Evolutionary conservation across 2,888 invertebrate genomes (phyloP), one percentile per base, ranked within the genome.

Genomic region (Phymatocera aterrima): DNA sequence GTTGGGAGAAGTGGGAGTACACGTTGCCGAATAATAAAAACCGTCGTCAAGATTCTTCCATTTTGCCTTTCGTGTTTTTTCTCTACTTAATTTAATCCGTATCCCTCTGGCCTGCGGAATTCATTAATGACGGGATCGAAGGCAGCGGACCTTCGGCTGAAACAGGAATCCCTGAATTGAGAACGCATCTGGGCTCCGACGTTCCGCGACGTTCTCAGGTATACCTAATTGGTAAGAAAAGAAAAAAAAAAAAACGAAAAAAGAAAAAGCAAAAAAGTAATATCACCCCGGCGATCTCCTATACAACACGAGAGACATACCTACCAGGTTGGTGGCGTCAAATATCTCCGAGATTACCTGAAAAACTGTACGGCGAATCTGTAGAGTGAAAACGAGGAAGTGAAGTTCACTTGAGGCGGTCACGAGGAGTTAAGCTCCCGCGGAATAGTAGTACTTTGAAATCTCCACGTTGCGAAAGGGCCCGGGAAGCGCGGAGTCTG

Each of bases 401-500:
- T 72, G 48, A n/a, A n/a, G 72, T 51, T 72, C 72, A 34, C 72
- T 72, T 72, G 48, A 72, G 51, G 6, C 72, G 51, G 51, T 51
- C 48, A 72, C 72, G 72, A 51, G 72, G 72, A 72, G 72, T 72
- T 72, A 31, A 72, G 51, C 72, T 51, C 51, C 34, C 34, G 51
- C 48, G 72, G 51, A 72, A 72, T 18, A 31, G 72, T 51, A 72
- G 72, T 51, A 72, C 72, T 72, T 72, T 72, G 34, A 72, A 72
- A 72, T 72, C 51, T 72, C 51, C 24, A 18, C 48, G 34, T 34
- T 51, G 48, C 31, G 5, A 48, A 21, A 37, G 31, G 51, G 43
- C 40, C n/a, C n/a, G n/a, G 51, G 31, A 34, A 51, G 21, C 34
- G 51, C 21, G 28, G 51, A 51, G 72, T 61, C n/a, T 61, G 60